Percentiles rank a stretch among this genome's conserved stretches.
phyloP scores from a whole-genome alignment of 2,113 vertebrate species.

The Okapia johnstoni region DNA sequence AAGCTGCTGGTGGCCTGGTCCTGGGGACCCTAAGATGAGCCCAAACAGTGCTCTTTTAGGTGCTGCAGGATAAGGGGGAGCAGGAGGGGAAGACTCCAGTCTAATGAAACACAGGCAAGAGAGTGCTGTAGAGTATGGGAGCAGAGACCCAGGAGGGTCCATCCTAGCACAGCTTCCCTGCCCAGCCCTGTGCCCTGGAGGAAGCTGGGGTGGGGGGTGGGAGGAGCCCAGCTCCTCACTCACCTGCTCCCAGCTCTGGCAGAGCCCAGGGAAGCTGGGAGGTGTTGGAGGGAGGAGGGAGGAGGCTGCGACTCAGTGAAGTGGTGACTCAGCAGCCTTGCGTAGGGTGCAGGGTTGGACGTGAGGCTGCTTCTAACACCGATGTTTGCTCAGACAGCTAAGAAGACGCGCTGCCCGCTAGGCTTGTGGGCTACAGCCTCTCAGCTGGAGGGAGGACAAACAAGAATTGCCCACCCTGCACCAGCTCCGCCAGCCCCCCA shows the following conservation, averaged over 20 bases:
- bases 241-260: no score
- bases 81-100: rapidly evolving
- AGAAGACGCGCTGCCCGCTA: rapidly evolving
- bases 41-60: background rate
- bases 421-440: background rate
- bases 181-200: background rate
- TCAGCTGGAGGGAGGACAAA: background rate
- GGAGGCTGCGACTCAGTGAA: background rate
- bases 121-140: no score
- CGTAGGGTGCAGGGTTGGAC: no score
- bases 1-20: background rate
- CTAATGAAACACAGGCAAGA: background rate
- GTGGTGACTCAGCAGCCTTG: background rate
- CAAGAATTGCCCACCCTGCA: background rate
- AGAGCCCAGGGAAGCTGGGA: rapidly evolving
- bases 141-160: background rate
- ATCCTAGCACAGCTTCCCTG: background rate
- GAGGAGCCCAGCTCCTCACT: background rate
- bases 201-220: background rate
- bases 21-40: background rate
- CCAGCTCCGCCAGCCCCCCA: background rate
- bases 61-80: rapidly evolving
- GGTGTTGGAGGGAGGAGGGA: background rate
- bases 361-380: background rate
- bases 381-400: background rate